These are phyloP conservation scores for Drosophila mimica DNA, from an alignment of 2,888 invertebrate species.

Conservation along the genomic window DNA sequence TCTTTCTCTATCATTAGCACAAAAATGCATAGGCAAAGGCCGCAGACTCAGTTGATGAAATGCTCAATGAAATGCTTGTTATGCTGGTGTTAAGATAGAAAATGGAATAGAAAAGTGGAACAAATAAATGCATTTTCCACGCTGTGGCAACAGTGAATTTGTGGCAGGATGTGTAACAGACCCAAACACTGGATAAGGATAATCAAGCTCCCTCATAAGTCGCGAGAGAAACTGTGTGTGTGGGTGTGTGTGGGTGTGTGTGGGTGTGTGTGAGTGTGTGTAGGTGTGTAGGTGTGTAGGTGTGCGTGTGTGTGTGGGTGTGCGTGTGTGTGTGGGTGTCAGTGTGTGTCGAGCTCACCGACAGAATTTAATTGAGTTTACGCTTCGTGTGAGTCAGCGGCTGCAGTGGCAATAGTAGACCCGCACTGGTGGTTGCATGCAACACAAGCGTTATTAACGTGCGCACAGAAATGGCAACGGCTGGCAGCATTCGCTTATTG, in stretches of 20 bases:
- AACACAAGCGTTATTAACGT: constrained; percentile 64
- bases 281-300: too few relatives aligned
- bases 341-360: constrained; percentile 11
- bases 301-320: background rate
- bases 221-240: constrained; percentile 29
- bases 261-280: too few relatives aligned
- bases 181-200: constrained; percentile 53
- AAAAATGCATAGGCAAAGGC: constrained; percentile 10
- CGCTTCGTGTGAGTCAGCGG: constrained; percentile 59
- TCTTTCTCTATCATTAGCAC: background rate
- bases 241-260: constrained; percentile 11
- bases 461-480: constrained; percentile 24
- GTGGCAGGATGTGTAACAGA: constrained; percentile 50
- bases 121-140: constrained; percentile 49
- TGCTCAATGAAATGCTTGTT: background rate
- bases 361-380: constrained; percentile 80
- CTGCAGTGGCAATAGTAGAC: background rate
- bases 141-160: constrained; percentile 16
- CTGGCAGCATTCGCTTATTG: constrained; percentile 34
- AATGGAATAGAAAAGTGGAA: constrained; percentile 21
- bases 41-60: constrained; percentile 12
- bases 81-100: constrained; percentile 27
- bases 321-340: too few relatives aligned
- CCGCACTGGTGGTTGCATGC: constrained; percentile 28
- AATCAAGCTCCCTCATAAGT: constrained; percentile 70